phyloP scores from a whole-genome alignment of 2,113 vertebrate genomes.

The Gambusia holbrooki region DNA sequence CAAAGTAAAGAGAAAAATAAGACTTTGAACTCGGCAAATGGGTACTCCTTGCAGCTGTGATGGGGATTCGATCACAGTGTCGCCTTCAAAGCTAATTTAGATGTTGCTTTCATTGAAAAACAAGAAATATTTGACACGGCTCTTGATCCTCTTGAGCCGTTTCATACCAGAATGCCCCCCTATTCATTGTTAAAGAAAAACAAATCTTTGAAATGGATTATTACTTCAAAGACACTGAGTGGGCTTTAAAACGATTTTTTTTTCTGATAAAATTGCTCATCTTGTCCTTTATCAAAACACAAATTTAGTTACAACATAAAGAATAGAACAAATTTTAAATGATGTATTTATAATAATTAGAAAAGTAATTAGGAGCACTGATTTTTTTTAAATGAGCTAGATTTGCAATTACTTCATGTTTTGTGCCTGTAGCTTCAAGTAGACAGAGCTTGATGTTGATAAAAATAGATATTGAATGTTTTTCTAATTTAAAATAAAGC shows the following conservation, averaged over 20 bases:
- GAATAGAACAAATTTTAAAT: too few species aligned
- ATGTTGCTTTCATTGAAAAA: conserved; percentile 66
- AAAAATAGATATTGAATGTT: too few species aligned
- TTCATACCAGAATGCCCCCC: conserved; percentile 59
- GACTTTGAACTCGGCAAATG: conserved; percentile 71
- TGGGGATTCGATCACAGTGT: conserved; percentile 62
- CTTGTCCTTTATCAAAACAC: too few species aligned
- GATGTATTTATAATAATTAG: too few species aligned
- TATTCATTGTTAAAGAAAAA: conserved; percentile 41
- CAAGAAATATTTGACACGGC: conserved; percentile 63
- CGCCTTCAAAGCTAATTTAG: conserved; percentile 73
- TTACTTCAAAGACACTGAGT: conserved; percentile 66
- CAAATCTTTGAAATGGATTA: conserved; percentile 63
- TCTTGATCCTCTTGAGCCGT: conserved; percentile 60
- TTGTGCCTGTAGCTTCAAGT: too few species aligned
- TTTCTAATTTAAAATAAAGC: too few species aligned
- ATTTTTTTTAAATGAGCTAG: too few species aligned
- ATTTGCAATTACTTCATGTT: too few species aligned
- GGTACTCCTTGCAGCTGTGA: conserved; percentile 67
- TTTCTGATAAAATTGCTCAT: too few species aligned
- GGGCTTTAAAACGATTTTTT: conserved; percentile 11
- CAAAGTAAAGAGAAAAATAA: conserved; percentile 70
- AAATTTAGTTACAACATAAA: too few species aligned
- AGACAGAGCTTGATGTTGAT: too few species aligned
- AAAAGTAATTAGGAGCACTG: too few species aligned